Percentiles rank a stretch among this genome's conserved stretches.
Conservation (phyloP, 2,888 invertebrate genomes). For the Schizaphis graminum region DNA sequence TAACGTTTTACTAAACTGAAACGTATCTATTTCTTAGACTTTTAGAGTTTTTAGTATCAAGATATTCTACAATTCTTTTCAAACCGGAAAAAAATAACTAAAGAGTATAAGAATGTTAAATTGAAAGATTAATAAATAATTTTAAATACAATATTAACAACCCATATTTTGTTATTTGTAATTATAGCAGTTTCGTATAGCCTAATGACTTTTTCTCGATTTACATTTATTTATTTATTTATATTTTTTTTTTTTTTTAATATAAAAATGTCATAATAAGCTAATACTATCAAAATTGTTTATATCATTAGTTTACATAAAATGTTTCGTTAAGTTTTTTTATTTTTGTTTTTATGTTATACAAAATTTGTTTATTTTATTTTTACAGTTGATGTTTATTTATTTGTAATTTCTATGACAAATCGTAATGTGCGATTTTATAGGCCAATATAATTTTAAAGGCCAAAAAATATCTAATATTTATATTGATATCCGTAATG, state of each 20-base stretch:
- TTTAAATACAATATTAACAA: constrained; percentile 8
- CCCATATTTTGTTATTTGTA: constrained; percentile 28
- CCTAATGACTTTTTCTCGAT: constrained; percentile 42
- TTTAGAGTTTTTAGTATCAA: not conserved
- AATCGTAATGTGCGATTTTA: constrained; percentile 56
- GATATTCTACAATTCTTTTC: not conserved
- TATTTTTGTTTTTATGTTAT: constrained; percentile 24
- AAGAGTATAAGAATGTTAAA: constrained; percentile 17
- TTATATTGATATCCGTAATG: constrained; percentile 51
- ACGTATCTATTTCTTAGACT: constrained; percentile 24
- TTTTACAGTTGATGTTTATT: constrained; percentile 47
- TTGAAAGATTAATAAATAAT: constrained; percentile 18
- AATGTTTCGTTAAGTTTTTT: constrained; percentile 23
- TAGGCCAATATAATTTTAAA: constrained; percentile 34
- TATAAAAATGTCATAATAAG: not conserved
- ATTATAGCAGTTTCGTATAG: constrained; percentile 59
- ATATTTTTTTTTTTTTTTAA: not conserved
- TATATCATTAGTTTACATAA: constrained; percentile 32
- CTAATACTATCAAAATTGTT: constrained; percentile 38
- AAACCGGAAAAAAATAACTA: not conserved
- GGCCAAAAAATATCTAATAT: constrained; percentile 43
- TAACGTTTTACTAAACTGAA: constrained; percentile 8
- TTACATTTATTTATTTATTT: not conserved
- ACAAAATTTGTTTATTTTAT: constrained; percentile 41
- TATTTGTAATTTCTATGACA: constrained; percentile 51